phyloP scores from a whole-genome alignment of 2,113 vertebrate genomes.

The Lampris incognitus region DNA sequence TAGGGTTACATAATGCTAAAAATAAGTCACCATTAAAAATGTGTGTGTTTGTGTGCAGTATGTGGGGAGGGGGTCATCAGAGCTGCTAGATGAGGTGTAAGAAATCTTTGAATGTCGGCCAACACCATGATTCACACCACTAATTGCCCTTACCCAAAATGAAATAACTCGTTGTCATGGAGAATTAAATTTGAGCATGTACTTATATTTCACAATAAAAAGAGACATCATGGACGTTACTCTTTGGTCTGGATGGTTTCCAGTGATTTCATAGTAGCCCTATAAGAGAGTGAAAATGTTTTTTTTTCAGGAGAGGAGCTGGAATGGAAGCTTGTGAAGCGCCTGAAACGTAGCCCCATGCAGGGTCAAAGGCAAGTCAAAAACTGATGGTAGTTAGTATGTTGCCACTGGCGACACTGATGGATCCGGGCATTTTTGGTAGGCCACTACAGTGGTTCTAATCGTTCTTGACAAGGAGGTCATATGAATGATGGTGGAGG shows the following conservation, averaged over 20 bases:
- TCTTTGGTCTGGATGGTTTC: slow-evolving; percentile 24
- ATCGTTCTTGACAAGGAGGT: too few relatives aligned
- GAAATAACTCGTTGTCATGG: slow-evolving; percentile 18
- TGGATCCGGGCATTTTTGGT: too few relatives aligned
- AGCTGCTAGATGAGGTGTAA: slow-evolving; percentile 38
- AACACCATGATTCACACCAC: slow-evolving; percentile 26
- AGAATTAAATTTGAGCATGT: slow-evolving; percentile 19
- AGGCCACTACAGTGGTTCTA: too few relatives aligned
- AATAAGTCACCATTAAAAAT: slow-evolving; percentile 19
- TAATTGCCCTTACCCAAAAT: slow-evolving; percentile 40
- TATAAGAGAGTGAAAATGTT: slow-evolving; percentile 30
- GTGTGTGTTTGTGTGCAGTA: background rate
- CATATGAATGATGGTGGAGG: too few relatives aligned
- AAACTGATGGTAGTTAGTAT: background rate
- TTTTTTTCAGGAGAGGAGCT: slow-evolving; percentile 17
- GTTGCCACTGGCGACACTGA: too few relatives aligned
- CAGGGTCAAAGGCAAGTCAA: slow-evolving; percentile 42
- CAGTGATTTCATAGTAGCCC: slow-evolving; percentile 20
- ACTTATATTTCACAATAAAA: slow-evolving; percentile 2
- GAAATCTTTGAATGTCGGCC: slow-evolving; percentile 36
- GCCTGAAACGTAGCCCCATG: slow-evolving; percentile 5
- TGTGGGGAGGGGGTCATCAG: background rate
- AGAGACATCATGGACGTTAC: slow-evolving; percentile 4
- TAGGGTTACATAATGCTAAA: slow-evolving; percentile 13
- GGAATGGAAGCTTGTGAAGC: slow-evolving; percentile 18